phyloP scores from a whole-genome alignment of 2,797 vertebrate species.

The Microchirus variegatus region DNA sequence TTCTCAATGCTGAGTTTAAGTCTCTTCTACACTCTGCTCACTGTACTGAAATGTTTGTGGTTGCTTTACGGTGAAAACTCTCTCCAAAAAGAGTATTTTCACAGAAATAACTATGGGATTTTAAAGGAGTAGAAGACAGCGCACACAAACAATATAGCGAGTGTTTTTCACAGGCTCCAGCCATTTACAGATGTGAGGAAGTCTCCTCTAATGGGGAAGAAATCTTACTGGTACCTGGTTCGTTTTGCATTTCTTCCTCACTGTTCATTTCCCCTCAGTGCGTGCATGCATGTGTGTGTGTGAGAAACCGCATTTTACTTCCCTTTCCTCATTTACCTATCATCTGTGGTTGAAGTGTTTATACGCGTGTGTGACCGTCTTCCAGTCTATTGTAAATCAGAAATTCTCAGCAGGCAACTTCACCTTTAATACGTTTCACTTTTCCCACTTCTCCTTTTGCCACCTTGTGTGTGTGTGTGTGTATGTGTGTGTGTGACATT shows the following conservation, averaged over 20 bases:
- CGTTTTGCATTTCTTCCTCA: constrained; percentile 44
- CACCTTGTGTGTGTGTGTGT: constrained; percentile 23
- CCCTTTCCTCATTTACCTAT: constrained; percentile 61
- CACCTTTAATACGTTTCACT: constrained; percentile 58
- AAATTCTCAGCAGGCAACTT: constrained; percentile 68
- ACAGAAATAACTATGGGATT: neutral
- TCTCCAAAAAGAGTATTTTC: neutral
- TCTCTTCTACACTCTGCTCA: constrained; percentile 30
- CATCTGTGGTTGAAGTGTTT: constrained; percentile 31
- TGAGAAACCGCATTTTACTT: constrained; percentile 57
- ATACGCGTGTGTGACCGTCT: constrained; percentile 46
- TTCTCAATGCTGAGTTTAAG: constrained; percentile 44
- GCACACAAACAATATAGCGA: too few relatives aligned
- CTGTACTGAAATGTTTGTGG: neutral
- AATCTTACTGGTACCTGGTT: constrained; percentile 13
- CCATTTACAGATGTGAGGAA: constrained; percentile 23
- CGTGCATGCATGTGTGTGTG: constrained; percentile 7
- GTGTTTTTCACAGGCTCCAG: neutral
- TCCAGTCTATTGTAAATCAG: constrained; percentile 49
- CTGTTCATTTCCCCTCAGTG: constrained; percentile 48
- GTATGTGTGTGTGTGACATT: constrained; percentile 26
- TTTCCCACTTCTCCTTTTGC: constrained; percentile 69
- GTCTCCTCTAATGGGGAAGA: constrained; percentile 59
- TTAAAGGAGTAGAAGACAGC: neutral
- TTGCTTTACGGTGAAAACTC: constrained; percentile 2